Evolutionary conservation across 37 sponge, comb jelly and placozoan species (phyloP).

Genomic region (Tethya wilhelma): DNA sequence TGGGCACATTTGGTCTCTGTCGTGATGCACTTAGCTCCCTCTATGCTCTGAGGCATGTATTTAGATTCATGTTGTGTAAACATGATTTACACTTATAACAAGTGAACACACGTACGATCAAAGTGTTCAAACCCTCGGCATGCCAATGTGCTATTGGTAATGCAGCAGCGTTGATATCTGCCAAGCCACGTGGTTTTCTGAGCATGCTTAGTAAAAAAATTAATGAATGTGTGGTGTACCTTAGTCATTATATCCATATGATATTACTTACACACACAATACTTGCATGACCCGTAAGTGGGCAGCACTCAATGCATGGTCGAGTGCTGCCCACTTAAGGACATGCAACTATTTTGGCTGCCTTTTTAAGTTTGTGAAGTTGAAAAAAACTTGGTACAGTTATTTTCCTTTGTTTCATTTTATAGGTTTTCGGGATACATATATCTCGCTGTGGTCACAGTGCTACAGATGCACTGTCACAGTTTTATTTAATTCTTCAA

Average conservation of each 20-base stretch:
- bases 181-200: neutral
- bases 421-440: too few species aligned
- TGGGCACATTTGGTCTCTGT: constrained; percentile 96
- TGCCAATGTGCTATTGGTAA: neutral
- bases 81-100: neutral
- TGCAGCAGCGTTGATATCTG: neutral
- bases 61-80: too few species aligned
- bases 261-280: neutral
- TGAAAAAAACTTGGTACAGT: too few species aligned
- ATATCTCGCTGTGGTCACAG: too few species aligned
- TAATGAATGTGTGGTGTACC: neutral
- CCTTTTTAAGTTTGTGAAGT: neutral
- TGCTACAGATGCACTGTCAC: too few species aligned
- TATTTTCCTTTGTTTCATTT: too few species aligned
- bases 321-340: too few species aligned
- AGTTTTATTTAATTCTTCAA: too few species aligned
- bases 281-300: neutral
- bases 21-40: constrained; percentile 98
- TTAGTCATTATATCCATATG: neutral
- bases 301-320: too few species aligned
- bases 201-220: too few species aligned
- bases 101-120: neutral
- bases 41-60: constrained; percentile 82
- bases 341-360: neutral
- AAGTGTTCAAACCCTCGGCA: neutral